Base-by-base conservation (phyloP, 2,113 vertebrate genomes). In the Oncorhynchus nerka region DNA sequence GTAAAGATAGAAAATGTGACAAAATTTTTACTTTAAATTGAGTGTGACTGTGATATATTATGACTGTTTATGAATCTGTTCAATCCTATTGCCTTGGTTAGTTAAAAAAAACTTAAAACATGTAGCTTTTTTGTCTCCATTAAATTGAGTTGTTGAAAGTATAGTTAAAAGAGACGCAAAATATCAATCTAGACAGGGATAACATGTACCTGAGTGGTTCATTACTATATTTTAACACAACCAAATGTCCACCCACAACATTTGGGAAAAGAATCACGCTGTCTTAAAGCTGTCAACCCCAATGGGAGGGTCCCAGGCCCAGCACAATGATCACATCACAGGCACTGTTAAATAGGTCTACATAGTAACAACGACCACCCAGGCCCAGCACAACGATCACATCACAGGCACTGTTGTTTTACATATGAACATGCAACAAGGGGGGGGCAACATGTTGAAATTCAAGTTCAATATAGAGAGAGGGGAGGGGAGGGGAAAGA, bases 311-410 rank as follows among this genome's bases (percentile, higher is more conserved):
- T 78, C 73, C 93, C 89, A 92, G 81, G 84, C 93, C 93, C 89
- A 92, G 80, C 83, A 57, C 79, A 85, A 61, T 75, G 22, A 78
- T 81, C 74, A 68, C 76, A 71, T 78, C 82, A 82, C 12, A 55
- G 26, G 26, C 26, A 28, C 26, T 28, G 75, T 62, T 48, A 70
- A 16, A 75, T 32, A 16, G 71, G 83, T 78, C 73, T 83, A 48
- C 0, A 78, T 69, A 75, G 68, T 73, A 78, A 81, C 79, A 24
- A 68, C 80, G 92, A 92, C 91, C 91, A 92, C 93, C 93, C 90
- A 92, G 80, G 83, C 93, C 93, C 89, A 92, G 79, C 83, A 57
- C 79, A 85, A 61, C 76, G 22, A 78, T 81, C 74, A 68, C 76
- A 71, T 78, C 82, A 81, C 11, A 55, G 51, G 3, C 51, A 79